phyloP scores from a whole-genome alignment of 2,888 invertebrate genomes.

The Ptilodon capucinus region DNA sequence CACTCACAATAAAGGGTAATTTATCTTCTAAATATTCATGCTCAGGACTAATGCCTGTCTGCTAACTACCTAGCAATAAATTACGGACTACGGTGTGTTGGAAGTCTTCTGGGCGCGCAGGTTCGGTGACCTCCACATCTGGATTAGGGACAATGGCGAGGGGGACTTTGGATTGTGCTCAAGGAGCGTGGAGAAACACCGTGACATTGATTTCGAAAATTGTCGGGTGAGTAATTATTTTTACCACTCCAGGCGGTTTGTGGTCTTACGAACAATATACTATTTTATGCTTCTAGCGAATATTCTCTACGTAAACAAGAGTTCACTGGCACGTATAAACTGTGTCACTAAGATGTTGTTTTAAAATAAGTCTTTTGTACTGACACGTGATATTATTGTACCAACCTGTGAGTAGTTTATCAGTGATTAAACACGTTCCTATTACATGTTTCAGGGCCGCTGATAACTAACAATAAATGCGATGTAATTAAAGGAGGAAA shows the following conservation, averaged over 20 bases:
- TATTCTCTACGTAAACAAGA: slow-evolving; percentile 1
- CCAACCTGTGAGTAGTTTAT: slow-evolving; percentile 12
- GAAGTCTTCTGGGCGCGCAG: slow-evolving; percentile 45
- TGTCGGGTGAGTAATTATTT: slow-evolving; percentile 16
- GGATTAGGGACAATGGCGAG: slow-evolving; percentile 56
- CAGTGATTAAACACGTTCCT: slow-evolving; percentile 17
- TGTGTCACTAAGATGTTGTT: slow-evolving; percentile 15
- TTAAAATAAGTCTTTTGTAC: slow-evolving; percentile 23
- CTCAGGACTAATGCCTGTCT: slow-evolving; percentile 21
- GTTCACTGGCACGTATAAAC: slow-evolving; percentile 26
- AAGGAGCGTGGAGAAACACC: slow-evolving; percentile 42
- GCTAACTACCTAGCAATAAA: slow-evolving; percentile 45
- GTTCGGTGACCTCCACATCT: slow-evolving; percentile 60
- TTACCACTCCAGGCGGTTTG: background rate
- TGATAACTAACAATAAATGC: slow-evolving; percentile 14
- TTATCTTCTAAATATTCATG: slow-evolving; percentile 31
- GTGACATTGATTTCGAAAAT: slow-evolving; percentile 43
- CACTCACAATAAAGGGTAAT: slow-evolving; percentile 9
- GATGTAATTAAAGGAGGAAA: background rate
- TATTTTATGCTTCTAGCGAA: background rate
- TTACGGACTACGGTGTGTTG: slow-evolving; percentile 55
- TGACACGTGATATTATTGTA: slow-evolving; percentile 15
- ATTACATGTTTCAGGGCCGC: slow-evolving; percentile 25
- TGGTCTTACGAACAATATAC: background rate
- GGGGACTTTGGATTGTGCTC: slow-evolving; percentile 26